A percentile compares a stretch with the other conserved stretches of the same genome.
Evolutionary conservation across 2,113 vertebrate species (phyloP).

Genomic region (Urocynchramus pylzowi): DNA sequence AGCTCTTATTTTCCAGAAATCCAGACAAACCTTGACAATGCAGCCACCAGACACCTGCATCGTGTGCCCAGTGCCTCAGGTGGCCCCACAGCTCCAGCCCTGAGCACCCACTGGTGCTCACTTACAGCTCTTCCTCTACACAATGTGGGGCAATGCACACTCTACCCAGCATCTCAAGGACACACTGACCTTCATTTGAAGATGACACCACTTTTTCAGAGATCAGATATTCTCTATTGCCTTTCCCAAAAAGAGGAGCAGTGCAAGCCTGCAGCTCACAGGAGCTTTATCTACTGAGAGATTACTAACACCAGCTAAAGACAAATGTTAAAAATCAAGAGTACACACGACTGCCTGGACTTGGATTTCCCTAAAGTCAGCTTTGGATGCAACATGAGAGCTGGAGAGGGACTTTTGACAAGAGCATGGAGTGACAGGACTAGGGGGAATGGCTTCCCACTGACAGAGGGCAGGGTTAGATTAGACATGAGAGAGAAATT

Average conservation of each 20-base stretch:
- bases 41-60: not conserved
- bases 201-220: not conserved
- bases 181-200: fast-evolving
- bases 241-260: not conserved
- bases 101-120: not conserved
- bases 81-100: not conserved
- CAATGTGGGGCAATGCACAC: fast-evolving
- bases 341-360: not conserved
- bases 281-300: not conserved
- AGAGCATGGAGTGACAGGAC: not conserved
- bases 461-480: not conserved
- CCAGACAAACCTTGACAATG: not conserved
- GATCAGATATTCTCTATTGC: not conserved
- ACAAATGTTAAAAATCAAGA: not conserved
- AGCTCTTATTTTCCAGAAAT: not conserved
- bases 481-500: not conserved
- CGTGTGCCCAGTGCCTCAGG: fast-evolving
- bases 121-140: not conserved
- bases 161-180: not conserved
- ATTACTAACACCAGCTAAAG: not conserved
- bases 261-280: not conserved
- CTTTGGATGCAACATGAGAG: not conserved
- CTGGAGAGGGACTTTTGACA: not conserved
- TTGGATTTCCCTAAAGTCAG: not conserved
- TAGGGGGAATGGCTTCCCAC: not conserved